A percentile compares a stretch with the other conserved stretches of the same genome.
These are phyloP conservation scores for Anarhynchus alexandrinus DNA, from an alignment of 2,113 vertebrate species.

Conservation along the genomic window DNA sequence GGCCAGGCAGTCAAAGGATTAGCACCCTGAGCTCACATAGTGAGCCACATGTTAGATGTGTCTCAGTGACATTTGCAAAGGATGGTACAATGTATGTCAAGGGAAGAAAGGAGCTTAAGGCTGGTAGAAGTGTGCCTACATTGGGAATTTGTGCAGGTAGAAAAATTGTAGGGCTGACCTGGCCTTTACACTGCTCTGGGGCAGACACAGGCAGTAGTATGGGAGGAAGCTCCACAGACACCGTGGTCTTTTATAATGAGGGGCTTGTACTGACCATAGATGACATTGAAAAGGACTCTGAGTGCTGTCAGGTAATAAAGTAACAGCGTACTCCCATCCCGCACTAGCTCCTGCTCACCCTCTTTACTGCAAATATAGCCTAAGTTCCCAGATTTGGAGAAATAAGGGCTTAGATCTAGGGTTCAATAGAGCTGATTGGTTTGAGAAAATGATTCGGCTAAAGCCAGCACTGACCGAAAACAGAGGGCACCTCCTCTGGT, in stretches of 20 bases:
- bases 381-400: neutral
- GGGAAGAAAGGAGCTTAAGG: neutral
- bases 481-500: neutral
- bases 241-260: neutral
- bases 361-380: neutral
- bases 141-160: neutral
- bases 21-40: neutral
- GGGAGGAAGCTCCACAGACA: neutral
- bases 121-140: neutral
- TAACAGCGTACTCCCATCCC: neutral
- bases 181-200: neutral
- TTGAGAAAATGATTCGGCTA: neutral
- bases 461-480: neutral
- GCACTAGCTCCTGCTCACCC: neutral
- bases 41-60: neutral
- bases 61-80: neutral
- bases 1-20: neutral
- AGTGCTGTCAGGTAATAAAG: neutral
- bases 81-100: neutral
- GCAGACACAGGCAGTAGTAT: neutral
- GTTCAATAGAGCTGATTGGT: neutral
- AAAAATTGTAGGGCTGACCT: neutral
- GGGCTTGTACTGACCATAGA: neutral
- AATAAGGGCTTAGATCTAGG: neutral
- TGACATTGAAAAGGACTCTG: neutral